Evolutionary conservation across 2,113 vertebrate genomes (phyloP), one percentile per base, ranked within the genome.

Genomic region (Larimichthys polyactis): DNA sequence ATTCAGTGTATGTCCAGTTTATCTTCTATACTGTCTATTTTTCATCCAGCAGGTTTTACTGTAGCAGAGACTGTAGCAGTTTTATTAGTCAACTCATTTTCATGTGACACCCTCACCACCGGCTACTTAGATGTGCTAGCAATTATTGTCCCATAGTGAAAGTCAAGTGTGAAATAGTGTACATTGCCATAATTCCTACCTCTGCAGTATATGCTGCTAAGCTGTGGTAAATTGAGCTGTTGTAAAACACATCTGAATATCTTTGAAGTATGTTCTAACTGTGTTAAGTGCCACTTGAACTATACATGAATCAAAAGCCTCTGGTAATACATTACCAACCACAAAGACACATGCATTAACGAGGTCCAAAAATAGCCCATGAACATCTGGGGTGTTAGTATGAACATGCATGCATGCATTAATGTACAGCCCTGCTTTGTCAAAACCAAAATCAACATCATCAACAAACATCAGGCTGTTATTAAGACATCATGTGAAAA

Each of bases 201-300:
- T 54, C 32, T 24, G 49, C 16, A 29, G 32, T 29, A 60, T 29
- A 65, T 60, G 32, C 0, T 54, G 40, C 62, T 3, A 27, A 72
- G 9, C 0, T 16, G 58, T 55, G 57, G 17, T 67, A 52, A 70
- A 64, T 36, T 10, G 8, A 27, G 10, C 57, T 78, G 68, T 44
- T 62, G 9, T 48, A 51, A 74, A 81, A 59, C 32, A 29, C 63
- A 44, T 22, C 17, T 55, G 40, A 71, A 64, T 51, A 48, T 14
- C 57, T 51, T 71, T 76, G 49, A 60, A 49, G 54, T 24, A 55
- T 43, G 12, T 55, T 62, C 5, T 29, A 15, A 67, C n/a, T 60
- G 5, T 9, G 1, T 54, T 36, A 68, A 66, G 36, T 68, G 22
- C 59, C 49, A 79, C 51, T 81, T 82, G 11, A 73, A 81, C 58